Conservation (phyloP, 2,113 vertebrate genomes). For the Phylloscopus whistleri region DNA sequence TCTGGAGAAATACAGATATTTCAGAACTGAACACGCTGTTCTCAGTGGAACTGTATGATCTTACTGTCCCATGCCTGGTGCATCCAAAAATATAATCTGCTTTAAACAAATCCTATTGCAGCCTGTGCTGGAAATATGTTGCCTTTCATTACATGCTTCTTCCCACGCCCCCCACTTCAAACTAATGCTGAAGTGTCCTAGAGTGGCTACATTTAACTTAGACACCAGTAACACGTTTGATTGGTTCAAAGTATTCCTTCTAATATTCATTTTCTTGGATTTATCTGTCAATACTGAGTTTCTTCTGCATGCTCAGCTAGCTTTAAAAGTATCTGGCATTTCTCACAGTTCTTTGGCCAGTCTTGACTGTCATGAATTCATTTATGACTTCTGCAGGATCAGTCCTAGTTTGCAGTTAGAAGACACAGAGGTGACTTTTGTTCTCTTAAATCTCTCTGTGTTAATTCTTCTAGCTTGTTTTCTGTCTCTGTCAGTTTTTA, state of each 20-base stretch:
- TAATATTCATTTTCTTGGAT: background rate
- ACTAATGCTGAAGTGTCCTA: background rate
- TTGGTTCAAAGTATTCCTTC: background rate
- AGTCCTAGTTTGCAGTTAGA: background rate
- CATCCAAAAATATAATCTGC: constrained; percentile 14
- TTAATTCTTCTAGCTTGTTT: background rate
- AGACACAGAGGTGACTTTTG: background rate
- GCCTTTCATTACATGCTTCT: background rate
- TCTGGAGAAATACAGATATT: background rate
- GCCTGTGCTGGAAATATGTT: background rate
- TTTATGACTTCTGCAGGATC: background rate
- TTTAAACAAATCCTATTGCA: constrained; percentile 8
- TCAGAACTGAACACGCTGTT: constrained; percentile 1
- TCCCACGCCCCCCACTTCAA: background rate
- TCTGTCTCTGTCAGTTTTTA: background rate
- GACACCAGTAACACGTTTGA: background rate
- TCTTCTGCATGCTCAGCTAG: background rate
- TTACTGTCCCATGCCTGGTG: background rate
- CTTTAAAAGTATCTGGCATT: background rate
- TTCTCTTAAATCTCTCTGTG: background rate
- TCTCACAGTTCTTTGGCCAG: background rate
- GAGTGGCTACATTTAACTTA: background rate
- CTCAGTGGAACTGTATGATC: background rate
- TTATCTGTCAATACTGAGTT: background rate
- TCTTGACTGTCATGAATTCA: background rate